Base-by-base conservation (phyloP, 2,797 vertebrate species). In the Heterohyrax brucei region DNA sequence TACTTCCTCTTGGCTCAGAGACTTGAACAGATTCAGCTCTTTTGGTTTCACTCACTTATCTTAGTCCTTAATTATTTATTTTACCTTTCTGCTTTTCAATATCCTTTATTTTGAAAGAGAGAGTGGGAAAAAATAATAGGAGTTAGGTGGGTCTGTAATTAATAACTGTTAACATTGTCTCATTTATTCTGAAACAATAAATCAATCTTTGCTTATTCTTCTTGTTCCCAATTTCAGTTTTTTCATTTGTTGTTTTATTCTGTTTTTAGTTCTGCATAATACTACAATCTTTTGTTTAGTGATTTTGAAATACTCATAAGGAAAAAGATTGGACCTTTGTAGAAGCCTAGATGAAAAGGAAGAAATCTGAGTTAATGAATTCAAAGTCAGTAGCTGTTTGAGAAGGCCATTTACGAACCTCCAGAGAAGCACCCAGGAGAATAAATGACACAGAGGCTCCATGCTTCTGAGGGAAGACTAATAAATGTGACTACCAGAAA, bases 401-500 rank as follows among this genome's bases (percentile, higher is more conserved):
- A 83, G 28, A 93, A 91, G 48, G 12, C 13, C 28, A 53, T 59
- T 92, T 82, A 84, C 39, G 59, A 79, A 48, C 91, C 44, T 39
- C 85, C 56, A 46, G 81, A 89, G 79, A 93, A 87, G 59, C 30
- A 70, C 56, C n/a, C 82, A 59, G 22, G 94, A 88, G 82, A 86
- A 30, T 75, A 91, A 96, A 77, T 24, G 91, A 44, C 10, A 33
- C 33, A 87, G 83, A 88, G 30, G 62, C 79, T 24, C 39, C 70
- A 68, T 50, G 61, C 28, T 80, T 86, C 46, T 87, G 78, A 72
- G 26, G 44, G 59, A 62, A 96, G 81, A 82, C 56, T 56, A 89
- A 88, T 82, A 66, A 94, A 81, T 82, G 61, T 82, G 87, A 53
- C 92, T 73, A 88, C 73, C 70, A 92, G 85, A 85, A 96, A 89